Evolutionary conservation across 2,797 vertebrate genomes (phyloP).

Genomic region (Pseudomugil tenellus): DNA sequence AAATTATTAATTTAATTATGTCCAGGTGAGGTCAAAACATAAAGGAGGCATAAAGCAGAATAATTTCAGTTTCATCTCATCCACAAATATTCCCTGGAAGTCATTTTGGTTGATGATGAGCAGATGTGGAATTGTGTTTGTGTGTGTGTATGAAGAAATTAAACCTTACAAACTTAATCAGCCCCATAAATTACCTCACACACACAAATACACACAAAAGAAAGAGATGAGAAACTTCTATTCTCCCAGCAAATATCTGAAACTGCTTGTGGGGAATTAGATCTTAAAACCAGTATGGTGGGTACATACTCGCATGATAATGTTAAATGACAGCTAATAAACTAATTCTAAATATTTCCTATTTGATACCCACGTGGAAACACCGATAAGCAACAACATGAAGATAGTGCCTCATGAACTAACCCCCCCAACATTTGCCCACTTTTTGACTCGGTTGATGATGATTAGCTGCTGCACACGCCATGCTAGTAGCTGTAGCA

Average conservation of each 20-base stretch:
- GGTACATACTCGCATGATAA: neutral
- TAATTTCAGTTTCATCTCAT: conserved; percentile 4
- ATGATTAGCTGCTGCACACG: no score
- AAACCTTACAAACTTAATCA: conserved; percentile 36
- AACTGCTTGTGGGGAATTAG: no score
- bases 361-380: no score
- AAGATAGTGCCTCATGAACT: no score
- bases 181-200: conserved; percentile 45
- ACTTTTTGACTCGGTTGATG: no score
- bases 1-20: neutral
- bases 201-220: neutral
- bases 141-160: conserved; percentile 38
- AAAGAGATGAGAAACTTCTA: neutral
- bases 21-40: neutral
- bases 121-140: conserved; percentile 13
- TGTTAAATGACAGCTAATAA: no score
- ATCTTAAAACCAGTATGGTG: neutral
- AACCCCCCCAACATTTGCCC: no score
- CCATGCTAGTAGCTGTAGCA: no score
- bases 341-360: no score
- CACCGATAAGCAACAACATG: no score
- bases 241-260: no score
- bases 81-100: conserved; percentile 11
- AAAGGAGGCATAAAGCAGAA: neutral
- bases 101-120: conserved; percentile 9